phyloP scores from a whole-genome alignment of 1,140 invertebrate species.

The Radopholus similis region DNA sequence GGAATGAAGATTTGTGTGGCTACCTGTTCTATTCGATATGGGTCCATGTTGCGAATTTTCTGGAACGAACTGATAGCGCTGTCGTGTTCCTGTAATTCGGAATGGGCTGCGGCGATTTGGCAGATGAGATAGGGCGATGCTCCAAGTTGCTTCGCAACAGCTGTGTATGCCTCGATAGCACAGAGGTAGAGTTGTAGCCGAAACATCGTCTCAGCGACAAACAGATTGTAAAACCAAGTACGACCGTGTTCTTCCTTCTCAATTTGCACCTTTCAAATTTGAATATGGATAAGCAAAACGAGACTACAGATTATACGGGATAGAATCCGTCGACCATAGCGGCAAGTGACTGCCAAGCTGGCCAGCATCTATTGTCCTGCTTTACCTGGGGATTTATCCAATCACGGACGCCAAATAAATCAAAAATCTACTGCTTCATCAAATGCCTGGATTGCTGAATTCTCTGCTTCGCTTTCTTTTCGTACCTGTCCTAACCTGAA shows the following conservation, averaged over 20 bases:
- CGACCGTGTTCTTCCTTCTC: conserved; percentile 15
- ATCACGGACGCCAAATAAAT: background rate
- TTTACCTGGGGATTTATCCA: conserved; percentile 22
- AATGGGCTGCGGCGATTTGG: conserved; percentile 36
- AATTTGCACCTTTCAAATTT: conserved; percentile 30
- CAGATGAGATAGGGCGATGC: conserved; percentile 39
- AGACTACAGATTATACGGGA: conserved; percentile 14
- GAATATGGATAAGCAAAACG: background rate
- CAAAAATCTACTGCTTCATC: conserved; percentile 19
- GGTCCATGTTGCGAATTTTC: conserved; percentile 43
- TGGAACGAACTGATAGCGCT: conserved; percentile 46
- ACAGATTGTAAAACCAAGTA: conserved; percentile 38
- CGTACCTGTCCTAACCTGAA: conserved; percentile 28
- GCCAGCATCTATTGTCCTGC: conserved; percentile 39
- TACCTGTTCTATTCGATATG: conserved; percentile 38
- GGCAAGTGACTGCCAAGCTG: conserved; percentile 38
- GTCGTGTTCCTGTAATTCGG: conserved; percentile 47
- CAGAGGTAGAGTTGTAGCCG: conserved; percentile 40
- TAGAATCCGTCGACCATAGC: conserved; percentile 32
- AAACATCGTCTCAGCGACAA: conserved; percentile 33
- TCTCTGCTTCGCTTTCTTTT: conserved; percentile 13
- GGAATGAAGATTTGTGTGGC: too few species aligned
- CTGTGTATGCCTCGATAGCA: conserved; percentile 38
- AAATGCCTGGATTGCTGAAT: conserved; percentile 28
- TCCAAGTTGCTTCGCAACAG: conserved; percentile 19